These are phyloP conservation scores for Clarias pachynema DNA, from an alignment of 2,797 vertebrate species.

Conservation along the genomic window DNA sequence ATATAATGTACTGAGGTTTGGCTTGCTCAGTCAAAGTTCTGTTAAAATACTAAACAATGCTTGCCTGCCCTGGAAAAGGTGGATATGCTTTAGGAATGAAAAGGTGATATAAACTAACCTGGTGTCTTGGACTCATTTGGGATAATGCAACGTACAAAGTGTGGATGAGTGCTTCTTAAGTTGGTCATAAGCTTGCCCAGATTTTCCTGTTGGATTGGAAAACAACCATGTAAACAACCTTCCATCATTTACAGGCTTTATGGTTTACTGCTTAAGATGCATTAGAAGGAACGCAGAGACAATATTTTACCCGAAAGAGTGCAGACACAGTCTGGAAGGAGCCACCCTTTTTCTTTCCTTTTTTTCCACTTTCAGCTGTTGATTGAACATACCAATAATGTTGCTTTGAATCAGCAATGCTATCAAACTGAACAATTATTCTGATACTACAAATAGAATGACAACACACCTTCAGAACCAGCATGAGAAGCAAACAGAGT, in stretches of 20 bases:
- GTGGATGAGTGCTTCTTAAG: slow-evolving; percentile 86
- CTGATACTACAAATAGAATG: not conserved
- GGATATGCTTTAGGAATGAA: not conserved
- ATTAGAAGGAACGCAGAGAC: not conserved
- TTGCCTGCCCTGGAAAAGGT: not conserved
- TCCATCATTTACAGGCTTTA: not conserved
- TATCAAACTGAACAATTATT: not conserved
- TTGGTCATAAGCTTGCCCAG: slow-evolving; percentile 90
- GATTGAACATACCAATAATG: slow-evolving; percentile 5
- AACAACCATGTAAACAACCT: slow-evolving; percentile 10
- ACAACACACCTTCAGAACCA: slow-evolving; percentile 66
- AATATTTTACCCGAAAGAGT: slow-evolving; percentile 81
- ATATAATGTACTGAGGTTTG: not conserved
- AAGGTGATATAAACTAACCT: slow-evolving; percentile 69
- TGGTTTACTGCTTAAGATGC: not conserved
- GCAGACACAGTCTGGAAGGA: slow-evolving; percentile 92
- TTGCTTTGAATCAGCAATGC: not conserved
- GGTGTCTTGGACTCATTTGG: slow-evolving; percentile 93
- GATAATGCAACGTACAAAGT: slow-evolving; percentile 91
- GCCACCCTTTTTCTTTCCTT: slow-evolving; percentile 88
- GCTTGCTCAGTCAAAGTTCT: not conserved
- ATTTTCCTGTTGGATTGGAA: slow-evolving; percentile 74
- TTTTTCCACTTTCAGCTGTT: slow-evolving; percentile 70
- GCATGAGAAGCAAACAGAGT: slow-evolving; percentile 74
- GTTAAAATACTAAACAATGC: not conserved